A percentile compares a stretch with the other conserved stretches of the same genome.
These are phyloP conservation scores for Taxidea taxus DNA, from an alignment of 2,113 vertebrate genomes.

Conservation along the genomic window DNA sequence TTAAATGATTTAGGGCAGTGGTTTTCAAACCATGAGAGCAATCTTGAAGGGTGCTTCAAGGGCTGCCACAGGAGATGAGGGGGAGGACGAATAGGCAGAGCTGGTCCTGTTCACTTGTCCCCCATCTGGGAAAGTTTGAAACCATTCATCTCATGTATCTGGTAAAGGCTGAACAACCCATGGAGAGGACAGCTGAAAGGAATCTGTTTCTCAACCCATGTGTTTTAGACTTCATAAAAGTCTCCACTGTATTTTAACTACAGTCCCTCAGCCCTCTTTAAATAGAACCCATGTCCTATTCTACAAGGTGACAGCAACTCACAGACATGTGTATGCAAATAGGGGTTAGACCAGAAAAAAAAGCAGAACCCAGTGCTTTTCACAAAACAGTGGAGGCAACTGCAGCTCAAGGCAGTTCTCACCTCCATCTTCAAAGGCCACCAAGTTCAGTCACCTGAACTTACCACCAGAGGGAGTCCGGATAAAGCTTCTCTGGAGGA, in stretches of 20 bases:
- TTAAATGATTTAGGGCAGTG: background rate
- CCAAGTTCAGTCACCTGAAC: background rate
- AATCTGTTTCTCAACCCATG: constrained; percentile 1
- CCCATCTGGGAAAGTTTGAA: background rate
- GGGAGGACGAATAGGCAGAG: background rate
- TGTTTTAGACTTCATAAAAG: background rate
- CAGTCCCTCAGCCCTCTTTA: background rate
- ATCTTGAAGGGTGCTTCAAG: background rate
- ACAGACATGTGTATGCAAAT: background rate
- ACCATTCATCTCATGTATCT: background rate
- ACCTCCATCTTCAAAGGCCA: background rate
- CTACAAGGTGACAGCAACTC: background rate
- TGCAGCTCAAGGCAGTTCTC: background rate
- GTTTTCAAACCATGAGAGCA: background rate
- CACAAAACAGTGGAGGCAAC: background rate
- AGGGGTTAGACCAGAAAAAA: constrained; percentile 4
- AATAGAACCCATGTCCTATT: background rate
- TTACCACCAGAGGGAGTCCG: background rate
- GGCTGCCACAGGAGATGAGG: background rate
- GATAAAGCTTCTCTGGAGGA: background rate
- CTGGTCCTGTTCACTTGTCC: background rate
- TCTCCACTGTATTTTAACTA: background rate
- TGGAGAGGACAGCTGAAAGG: background rate
- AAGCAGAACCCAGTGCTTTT: background rate
- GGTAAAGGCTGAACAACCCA: background rate